These are phyloP conservation scores for Aix galericulata DNA, from an alignment of 2,113 vertebrate species.

Conservation along the genomic window DNA sequence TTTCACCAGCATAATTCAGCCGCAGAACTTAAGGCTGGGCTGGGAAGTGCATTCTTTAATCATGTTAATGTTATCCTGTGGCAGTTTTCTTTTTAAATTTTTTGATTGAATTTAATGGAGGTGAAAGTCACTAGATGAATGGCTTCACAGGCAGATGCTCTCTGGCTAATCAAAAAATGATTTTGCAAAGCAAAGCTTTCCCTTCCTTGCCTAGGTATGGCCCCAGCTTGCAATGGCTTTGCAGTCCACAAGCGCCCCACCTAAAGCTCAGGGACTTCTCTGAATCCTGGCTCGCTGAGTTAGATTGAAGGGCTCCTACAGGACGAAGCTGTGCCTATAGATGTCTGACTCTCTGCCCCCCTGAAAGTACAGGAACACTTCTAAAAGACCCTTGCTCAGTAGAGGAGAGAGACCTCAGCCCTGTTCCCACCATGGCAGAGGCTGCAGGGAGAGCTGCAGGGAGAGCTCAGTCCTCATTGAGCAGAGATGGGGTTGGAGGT, in stretches of 20 bases:
- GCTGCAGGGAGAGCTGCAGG: background rate
- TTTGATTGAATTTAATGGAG: slow-evolving; percentile 6
- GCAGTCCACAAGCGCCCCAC: background rate
- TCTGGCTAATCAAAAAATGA: background rate
- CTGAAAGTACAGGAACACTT: accelerated
- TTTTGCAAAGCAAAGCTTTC: background rate
- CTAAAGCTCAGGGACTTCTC: background rate
- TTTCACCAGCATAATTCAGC: slow-evolving; percentile 9
- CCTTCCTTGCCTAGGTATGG: accelerated
- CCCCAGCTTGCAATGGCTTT: background rate
- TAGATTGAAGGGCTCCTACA: background rate
- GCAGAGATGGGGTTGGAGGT: background rate
- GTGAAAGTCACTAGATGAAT: background rate
- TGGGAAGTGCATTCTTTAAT: slow-evolving; percentile 23
- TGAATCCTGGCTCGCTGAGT: background rate
- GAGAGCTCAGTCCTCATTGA: background rate
- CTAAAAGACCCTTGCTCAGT: background rate
- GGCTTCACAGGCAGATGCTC: background rate
- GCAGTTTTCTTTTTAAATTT: background rate
- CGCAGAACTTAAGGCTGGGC: background rate
- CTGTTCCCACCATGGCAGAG: background rate
- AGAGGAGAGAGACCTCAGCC: background rate
- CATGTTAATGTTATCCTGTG: background rate
- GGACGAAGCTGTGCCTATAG: background rate
- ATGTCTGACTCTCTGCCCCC: background rate